These are phyloP conservation scores for Mesoligia furuncula DNA, from an alignment of 2,888 invertebrate genomes.

Conservation along the genomic window DNA sequence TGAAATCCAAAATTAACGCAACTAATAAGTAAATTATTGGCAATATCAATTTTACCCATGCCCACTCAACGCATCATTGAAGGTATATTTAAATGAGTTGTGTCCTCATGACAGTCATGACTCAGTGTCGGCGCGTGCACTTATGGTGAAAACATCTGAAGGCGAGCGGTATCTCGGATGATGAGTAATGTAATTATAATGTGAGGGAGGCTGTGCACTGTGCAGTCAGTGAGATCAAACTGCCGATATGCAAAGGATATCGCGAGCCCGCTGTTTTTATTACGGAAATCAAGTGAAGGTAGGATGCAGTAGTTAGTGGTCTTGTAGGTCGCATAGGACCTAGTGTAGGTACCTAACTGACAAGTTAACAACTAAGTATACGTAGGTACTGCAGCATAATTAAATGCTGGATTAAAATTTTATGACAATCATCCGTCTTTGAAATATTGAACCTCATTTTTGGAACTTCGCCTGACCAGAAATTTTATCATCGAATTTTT, in stretches of 20 bases:
- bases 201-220: slow-evolving; percentile 54
- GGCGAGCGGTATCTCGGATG: slow-evolving; percentile 68
- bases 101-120: slow-evolving; percentile 73
- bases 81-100: slow-evolving; percentile 67
- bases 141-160: slow-evolving; percentile 84
- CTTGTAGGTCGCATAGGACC: slow-evolving; percentile 13
- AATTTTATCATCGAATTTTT: too few species aligned
- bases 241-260: slow-evolving; percentile 59
- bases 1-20: neutral
- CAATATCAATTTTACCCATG: slow-evolving; percentile 25
- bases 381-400: too few species aligned
- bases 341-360: neutral
- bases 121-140: slow-evolving; percentile 70
- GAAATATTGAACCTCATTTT: too few species aligned
- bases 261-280: slow-evolving; percentile 18
- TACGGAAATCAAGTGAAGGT: slow-evolving; percentile 40
- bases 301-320: neutral
- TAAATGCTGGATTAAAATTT: too few species aligned
- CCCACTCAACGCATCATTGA: slow-evolving; percentile 56
- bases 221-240: slow-evolving; percentile 42
- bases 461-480: too few species aligned
- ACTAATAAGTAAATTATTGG: slow-evolving; percentile 3
- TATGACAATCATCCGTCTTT: too few species aligned
- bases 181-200: slow-evolving; percentile 71
- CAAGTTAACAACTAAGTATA: neutral